A percentile compares a stretch with the other conserved stretches of the same genome.
phyloP scores from a whole-genome alignment of 2,888 invertebrate species.

The Trichogramma evanescens region DNA sequence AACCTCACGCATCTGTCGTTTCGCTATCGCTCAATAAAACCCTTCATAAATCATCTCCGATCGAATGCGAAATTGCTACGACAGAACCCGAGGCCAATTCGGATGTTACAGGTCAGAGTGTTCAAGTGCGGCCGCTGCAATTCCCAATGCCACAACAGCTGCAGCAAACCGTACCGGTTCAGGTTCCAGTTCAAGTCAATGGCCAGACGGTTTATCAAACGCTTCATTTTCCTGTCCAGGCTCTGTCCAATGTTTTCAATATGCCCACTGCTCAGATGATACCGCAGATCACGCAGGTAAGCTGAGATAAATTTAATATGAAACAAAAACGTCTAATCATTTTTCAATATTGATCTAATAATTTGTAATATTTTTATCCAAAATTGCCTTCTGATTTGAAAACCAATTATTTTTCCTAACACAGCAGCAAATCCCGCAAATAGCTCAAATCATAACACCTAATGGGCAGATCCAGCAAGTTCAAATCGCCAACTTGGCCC shows the following conservation, averaged over 20 bases:
- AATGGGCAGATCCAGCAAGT: conserved; percentile 85
- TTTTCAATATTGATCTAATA: neutral
- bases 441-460: conserved; percentile 80
- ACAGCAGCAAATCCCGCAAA: conserved; percentile 57
- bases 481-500: conserved; percentile 65
- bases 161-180: conserved; percentile 80
- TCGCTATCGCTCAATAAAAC: too few relatives aligned
- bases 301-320: neutral
- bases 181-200: conserved; percentile 79
- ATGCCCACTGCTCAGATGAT: conserved; percentile 68
- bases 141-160: conserved; percentile 60
- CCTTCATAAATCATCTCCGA: too few relatives aligned
- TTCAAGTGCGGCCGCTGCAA: conserved; percentile 64
- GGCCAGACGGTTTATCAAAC: conserved; percentile 95
- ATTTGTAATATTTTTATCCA: neutral
- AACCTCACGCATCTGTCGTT: too few relatives aligned
- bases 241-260: conserved; percentile 58
- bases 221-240: conserved; percentile 86
- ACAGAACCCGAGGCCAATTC: conserved; percentile 33
- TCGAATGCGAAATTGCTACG: conserved; percentile 7
- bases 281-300: conserved; percentile 73
- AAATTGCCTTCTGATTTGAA: neutral
- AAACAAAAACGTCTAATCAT: neutral
- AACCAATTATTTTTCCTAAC: too few relatives aligned
- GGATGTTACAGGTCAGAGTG: conserved; percentile 58